Conservation (phyloP, 2,888 invertebrate species). For the Coleophora flavipennella region DNA sequence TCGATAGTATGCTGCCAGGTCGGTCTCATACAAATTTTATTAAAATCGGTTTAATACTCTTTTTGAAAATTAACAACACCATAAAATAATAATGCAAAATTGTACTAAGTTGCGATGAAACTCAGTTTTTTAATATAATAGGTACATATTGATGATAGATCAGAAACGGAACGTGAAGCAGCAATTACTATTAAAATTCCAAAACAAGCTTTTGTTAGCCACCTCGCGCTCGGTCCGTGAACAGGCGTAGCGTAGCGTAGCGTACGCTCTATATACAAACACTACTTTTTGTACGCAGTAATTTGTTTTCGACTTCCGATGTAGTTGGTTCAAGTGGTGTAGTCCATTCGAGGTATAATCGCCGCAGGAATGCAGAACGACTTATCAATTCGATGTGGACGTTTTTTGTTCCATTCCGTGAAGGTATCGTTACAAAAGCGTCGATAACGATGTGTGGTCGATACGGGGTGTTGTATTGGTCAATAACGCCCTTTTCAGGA, state of each 20-base stretch:
- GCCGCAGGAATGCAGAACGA: slow-evolving; percentile 43
- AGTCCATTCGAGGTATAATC: slow-evolving; percentile 35
- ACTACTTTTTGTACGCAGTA: slow-evolving; percentile 30
- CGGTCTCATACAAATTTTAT: too few species aligned
- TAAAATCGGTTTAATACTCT: too few species aligned
- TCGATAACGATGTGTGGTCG: slow-evolving; percentile 18
- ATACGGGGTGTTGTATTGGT: too few species aligned
- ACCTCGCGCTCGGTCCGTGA: slow-evolving; percentile 20
- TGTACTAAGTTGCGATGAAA: too few species aligned
- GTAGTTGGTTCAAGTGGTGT: too few species aligned
- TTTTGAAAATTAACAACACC: too few species aligned
- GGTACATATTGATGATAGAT: too few species aligned
- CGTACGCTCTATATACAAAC: slow-evolving; percentile 16
- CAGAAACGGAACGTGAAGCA: slow-evolving; percentile 9
- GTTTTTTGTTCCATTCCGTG: slow-evolving; percentile 25
- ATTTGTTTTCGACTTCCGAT: slow-evolving; percentile 53
- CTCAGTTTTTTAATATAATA: too few species aligned
- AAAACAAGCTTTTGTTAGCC: slow-evolving; percentile 23
- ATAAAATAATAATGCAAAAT: too few species aligned
- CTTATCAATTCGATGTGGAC: slow-evolving; percentile 46
- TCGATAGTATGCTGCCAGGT: too few species aligned
- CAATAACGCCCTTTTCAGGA: too few species aligned
- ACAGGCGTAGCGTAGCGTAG: slow-evolving; percentile 20
- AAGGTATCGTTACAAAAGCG: slow-evolving; percentile 22
- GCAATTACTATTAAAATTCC: slow-evolving; percentile 26